phyloP scores from a whole-genome alignment of 2,888 invertebrate genomes.

The Rhagonycha lutea region DNA sequence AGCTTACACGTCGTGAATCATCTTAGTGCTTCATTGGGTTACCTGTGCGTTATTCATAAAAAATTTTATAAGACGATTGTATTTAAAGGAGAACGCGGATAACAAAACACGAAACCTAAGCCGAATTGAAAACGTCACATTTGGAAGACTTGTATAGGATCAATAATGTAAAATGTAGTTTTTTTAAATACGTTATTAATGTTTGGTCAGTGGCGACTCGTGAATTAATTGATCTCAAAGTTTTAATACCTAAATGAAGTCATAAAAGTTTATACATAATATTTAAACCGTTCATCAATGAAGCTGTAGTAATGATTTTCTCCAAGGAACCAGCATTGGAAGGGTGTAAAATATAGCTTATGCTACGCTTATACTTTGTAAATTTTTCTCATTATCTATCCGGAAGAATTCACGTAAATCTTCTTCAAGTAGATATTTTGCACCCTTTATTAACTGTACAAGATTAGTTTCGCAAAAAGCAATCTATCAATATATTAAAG shows the following conservation, averaged over 20 bases:
- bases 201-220: neutral
- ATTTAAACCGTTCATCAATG: neutral
- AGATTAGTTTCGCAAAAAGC: neutral
- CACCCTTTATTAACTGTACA: neutral
- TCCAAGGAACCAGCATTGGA: neutral
- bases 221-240: neutral
- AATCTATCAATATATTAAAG: neutral
- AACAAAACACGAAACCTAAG: neutral
- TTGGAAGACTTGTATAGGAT: neutral
- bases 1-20: neutral
- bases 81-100: neutral
- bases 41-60: neutral
- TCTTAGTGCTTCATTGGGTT: neutral
- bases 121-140: neutral
- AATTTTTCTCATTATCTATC: neutral
- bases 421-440: neutral
- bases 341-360: neutral
- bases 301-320: neutral
- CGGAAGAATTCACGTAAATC: neutral
- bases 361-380: neutral
- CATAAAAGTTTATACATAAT: neutral
- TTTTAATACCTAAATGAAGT: neutral
- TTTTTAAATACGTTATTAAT: neutral
- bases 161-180: neutral
- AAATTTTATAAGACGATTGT: neutral